Evolutionary conservation across 2,113 vertebrate genomes (phyloP).

Genomic region (Antennarius striatus): DNA sequence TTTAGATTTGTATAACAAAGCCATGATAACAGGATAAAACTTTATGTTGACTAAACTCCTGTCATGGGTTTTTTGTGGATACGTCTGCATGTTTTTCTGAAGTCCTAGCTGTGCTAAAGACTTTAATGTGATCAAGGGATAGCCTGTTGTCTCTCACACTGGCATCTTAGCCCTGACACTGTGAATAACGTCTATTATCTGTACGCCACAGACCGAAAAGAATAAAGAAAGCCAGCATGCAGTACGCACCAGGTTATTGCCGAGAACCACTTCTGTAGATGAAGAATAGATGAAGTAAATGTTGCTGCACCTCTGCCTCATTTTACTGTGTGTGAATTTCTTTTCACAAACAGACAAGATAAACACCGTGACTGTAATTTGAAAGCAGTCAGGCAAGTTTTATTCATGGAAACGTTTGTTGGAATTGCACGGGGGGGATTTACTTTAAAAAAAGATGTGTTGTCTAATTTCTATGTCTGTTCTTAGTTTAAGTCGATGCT

Average conservation of each 20-base stretch:
- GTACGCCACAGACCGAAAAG: slow-evolving; percentile 38
- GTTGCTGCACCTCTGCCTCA: slow-evolving; percentile 22
- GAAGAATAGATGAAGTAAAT: slow-evolving; percentile 48
- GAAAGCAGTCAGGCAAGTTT: slow-evolving; percentile 8
- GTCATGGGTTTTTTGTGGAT: not conserved
- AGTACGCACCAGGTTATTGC: slow-evolving; percentile 62
- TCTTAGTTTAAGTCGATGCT: not conserved
- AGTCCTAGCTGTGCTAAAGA: slow-evolving; percentile 18
- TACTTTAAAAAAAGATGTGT: slow-evolving; percentile 9
- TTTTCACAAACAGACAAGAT: slow-evolving; percentile 28
- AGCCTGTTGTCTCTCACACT: slow-evolving; percentile 24
- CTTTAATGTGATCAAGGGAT: slow-evolving; percentile 23
- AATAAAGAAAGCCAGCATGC: slow-evolving; percentile 46
- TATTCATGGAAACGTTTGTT: slow-evolving; percentile 1
- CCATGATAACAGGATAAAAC: no score
- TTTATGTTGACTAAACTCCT: not conserved
- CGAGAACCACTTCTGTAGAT: slow-evolving; percentile 52
- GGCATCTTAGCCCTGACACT: slow-evolving; percentile 35
- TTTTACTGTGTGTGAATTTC: slow-evolving; percentile 28
- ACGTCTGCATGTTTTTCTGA: slow-evolving; percentile 1
- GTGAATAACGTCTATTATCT: slow-evolving; percentile 60
- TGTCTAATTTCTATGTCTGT: not conserved
- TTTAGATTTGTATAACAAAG: no score
- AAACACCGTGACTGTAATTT: slow-evolving; percentile 22
- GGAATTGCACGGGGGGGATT: not conserved